Evolutionary conservation across 30 jellyfish, hydroid and myxozoan species (phyloP).

Genomic region (Euphysa ruthae): DNA sequence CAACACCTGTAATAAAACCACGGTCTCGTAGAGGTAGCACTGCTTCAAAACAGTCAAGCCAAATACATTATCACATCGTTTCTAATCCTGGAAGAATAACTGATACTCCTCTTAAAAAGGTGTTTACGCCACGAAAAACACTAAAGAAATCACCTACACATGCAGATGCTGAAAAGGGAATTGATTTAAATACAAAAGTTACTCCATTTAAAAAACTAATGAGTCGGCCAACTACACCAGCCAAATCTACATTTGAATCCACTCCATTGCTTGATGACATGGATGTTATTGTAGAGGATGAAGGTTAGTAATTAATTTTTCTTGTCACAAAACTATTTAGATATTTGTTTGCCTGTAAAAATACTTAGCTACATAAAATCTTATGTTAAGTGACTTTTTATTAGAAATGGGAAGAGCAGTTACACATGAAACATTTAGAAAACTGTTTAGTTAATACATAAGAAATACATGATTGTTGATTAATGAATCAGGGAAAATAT

Average conservation of each 20-base stretch:
- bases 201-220: slow-evolving; percentile 24
- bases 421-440: no score
- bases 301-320: no score
- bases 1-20: background rate
- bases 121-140: slow-evolving; percentile 19
- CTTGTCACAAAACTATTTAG: no score
- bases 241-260: background rate
- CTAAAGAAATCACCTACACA: background rate
- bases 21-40: slow-evolving; percentile 4
- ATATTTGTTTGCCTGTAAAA: no score
- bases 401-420: no score
- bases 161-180: background rate
- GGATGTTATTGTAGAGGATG: background rate
- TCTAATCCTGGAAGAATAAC: slow-evolving; percentile 25
- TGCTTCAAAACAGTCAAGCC: slow-evolving; percentile 18
- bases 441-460: no score
- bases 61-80: slow-evolving; percentile 26
- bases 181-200: slow-evolving; percentile 1
- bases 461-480: no score
- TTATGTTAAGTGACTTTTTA: no score
- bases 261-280: slow-evolving; percentile 8
- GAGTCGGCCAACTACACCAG: slow-evolving; percentile 5
- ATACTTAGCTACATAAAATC: no score
- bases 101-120: slow-evolving; percentile 8
- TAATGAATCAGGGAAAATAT: no score